Evolutionary conservation across 2,113 vertebrate genomes (phyloP), one percentile per base, ranked within the genome.

Genomic region (Hydropotes inermis): DNA sequence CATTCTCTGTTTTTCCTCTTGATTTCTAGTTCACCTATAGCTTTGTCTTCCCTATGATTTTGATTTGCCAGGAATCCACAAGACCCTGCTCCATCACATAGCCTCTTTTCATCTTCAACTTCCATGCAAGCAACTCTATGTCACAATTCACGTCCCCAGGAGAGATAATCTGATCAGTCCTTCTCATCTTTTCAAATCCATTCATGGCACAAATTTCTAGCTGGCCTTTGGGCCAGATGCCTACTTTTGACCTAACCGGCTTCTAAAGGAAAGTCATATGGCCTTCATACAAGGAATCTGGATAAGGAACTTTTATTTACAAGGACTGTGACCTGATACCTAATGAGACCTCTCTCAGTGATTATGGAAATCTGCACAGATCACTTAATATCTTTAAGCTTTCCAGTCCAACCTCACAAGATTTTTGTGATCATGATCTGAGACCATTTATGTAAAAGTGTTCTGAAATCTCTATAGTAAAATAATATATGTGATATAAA

Each of bases 141-240:
- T 90, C 39, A 79, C 30, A 55, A 12, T 55, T 55, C 47, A 58
- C 7, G 30, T 8, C 36, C 16, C 60, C 50, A n/a, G 30, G n/a
- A 28, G 6, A 60, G 6, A 52, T 8, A 7, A n/a, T 3, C 1
- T 7, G 27, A 45, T 5, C 21, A 8, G 11, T 27, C 3, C 4
- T 9, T 5, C 14, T 52, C 25, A 33, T 45, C 74, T 54, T 81
- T 52, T 23, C 36, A 61, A 25, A 36, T 33, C 2, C 2, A 7
- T 43, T 6, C 39, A 33, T 8, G 23, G 64, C 19, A 58, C 19
- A 21, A 52, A 60, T 78, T 58, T 81, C 47, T 21, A 14, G 7
- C 9, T 87, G 13, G 1, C 23, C 33, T 93, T 61, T 70, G 14
- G 19, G 3, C 92, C 57, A 30, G 54, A 50, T 36, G 64, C 23